Percentiles rank a stretch among this genome's conserved stretches.
These are phyloP conservation scores for Baronia brevicornis DNA, from an alignment of 2,888 invertebrate genomes.

Conservation along the genomic window DNA sequence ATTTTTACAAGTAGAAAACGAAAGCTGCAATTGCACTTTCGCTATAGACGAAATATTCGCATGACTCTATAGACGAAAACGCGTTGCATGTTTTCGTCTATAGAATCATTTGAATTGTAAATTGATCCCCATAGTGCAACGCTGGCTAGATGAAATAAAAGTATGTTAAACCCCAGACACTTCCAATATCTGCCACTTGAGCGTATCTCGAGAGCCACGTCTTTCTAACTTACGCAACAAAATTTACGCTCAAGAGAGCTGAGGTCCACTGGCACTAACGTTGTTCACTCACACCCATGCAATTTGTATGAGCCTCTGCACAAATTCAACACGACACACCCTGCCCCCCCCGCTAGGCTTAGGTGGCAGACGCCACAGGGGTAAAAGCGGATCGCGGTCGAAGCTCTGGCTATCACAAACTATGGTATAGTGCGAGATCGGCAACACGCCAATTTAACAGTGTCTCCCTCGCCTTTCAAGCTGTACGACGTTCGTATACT, in stretches of 20 bases:
- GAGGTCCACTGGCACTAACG: constrained; percentile 63
- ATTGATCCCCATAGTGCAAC: too few relatives aligned
- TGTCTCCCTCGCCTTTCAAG: constrained; percentile 31
- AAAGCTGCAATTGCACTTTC: too few relatives aligned
- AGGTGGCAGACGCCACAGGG: constrained; percentile 38
- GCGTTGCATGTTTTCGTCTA: too few relatives aligned
- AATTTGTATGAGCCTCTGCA: constrained; percentile 54
- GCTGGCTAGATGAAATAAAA: constrained; percentile 18
- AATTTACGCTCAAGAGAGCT: constrained; percentile 71
- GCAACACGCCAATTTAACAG: constrained; percentile 36
- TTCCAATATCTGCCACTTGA: constrained; percentile 50
- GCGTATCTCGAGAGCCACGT: constrained; percentile 62
- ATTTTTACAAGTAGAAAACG: too few relatives aligned
- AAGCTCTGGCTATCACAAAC: constrained; percentile 62
- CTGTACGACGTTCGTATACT: constrained; percentile 15
- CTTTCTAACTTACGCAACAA: constrained; percentile 71
- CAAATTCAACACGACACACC: constrained; percentile 32
- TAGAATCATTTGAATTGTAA: too few relatives aligned
- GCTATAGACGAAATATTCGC: too few relatives aligned
- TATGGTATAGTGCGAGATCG: constrained; percentile 68
- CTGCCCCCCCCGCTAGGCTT: constrained; percentile 33
- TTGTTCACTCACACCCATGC: constrained; percentile 69
- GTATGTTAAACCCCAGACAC: constrained; percentile 33
- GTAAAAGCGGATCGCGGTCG: constrained; percentile 52
- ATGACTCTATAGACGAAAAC: too few relatives aligned